Conservation (phyloP, 2,113 vertebrate genomes). For the Ellobius talpinus region DNA sequence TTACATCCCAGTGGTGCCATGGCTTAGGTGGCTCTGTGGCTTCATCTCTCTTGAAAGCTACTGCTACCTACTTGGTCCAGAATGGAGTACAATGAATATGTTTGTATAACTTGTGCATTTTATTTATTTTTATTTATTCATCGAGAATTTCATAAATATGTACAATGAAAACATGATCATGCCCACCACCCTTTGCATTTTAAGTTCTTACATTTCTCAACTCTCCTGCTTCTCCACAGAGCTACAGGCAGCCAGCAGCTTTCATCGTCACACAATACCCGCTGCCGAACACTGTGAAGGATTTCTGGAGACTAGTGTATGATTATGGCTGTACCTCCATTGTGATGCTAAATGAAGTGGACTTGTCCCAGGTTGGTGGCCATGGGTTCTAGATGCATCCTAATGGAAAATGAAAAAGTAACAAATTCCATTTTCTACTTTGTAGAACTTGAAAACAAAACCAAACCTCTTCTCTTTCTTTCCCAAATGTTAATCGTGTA, state of each 20-base stretch:
- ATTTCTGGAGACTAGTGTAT: slow-evolving; percentile 99
- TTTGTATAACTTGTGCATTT: slow-evolving; percentile 47
- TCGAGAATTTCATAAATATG: too few relatives aligned
- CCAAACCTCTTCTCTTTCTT: slow-evolving; percentile 44
- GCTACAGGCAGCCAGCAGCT: slow-evolving; percentile 98
- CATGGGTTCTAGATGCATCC: not conserved
- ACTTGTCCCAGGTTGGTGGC: slow-evolving; percentile 95
- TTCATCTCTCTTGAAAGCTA: not conserved
- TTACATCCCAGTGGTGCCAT: not conserved
- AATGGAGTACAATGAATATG: not conserved
- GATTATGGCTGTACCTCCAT: slow-evolving; percentile 99
- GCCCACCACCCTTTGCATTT: not conserved
- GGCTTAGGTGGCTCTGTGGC: not conserved
- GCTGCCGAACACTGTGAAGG: slow-evolving; percentile 98
- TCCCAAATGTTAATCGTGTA: slow-evolving; percentile 76
- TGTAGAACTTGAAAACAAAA: not conserved
- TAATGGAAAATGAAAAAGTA: not conserved
- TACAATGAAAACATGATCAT: too few relatives aligned
- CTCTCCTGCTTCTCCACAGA: slow-evolving; percentile 87
- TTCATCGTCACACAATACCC: slow-evolving; percentile 99
- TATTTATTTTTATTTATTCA: slow-evolving; percentile 8
- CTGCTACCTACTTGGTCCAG: slow-evolving; percentile 48
- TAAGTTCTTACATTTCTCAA: slow-evolving; percentile 45
- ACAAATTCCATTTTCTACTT: not conserved
- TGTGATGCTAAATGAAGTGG: slow-evolving; percentile 99